These are phyloP conservation scores for Callocephalon fimbriatum DNA, from an alignment of 2,113 vertebrate species.

Conservation along the genomic window DNA sequence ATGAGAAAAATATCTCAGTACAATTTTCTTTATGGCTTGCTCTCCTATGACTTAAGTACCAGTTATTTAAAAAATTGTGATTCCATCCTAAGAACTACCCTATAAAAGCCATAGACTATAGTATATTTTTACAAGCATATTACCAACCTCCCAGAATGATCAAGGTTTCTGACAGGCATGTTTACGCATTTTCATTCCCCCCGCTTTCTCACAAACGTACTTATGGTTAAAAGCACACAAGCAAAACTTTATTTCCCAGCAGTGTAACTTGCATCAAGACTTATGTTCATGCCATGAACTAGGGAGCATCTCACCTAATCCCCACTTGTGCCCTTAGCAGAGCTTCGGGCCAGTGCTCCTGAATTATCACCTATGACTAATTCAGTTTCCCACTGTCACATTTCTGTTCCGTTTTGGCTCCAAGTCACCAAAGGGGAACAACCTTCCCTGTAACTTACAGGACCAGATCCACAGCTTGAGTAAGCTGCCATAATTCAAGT, in stretches of 20 bases:
- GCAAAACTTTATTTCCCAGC: not conserved
- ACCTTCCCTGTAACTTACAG: not conserved
- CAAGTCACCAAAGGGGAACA: not conserved
- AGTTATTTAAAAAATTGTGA: not conserved
- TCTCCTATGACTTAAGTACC: not conserved
- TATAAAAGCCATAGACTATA: slow-evolving; percentile 1
- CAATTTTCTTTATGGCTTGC: slow-evolving; percentile 9
- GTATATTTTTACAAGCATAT: slow-evolving; percentile 24
- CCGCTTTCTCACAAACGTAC: not conserved
- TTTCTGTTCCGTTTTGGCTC: not conserved
- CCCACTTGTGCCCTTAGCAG: not conserved
- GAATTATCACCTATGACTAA: not conserved
- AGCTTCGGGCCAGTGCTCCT: not conserved
- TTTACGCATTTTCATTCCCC: not conserved
- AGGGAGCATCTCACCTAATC: not conserved
- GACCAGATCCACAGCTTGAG: not conserved
- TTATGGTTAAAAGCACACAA: not conserved
- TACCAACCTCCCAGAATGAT: not conserved
- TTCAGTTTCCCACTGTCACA: not conserved
- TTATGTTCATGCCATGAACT: not conserved
- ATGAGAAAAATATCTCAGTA: not conserved
- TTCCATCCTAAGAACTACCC: not conserved
- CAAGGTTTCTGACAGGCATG: not conserved
- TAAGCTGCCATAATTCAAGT: not conserved
- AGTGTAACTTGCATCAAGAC: not conserved